Evolutionary conservation across 2,797 vertebrate species (phyloP).

Genomic region (Alfaro cultratus): DNA sequence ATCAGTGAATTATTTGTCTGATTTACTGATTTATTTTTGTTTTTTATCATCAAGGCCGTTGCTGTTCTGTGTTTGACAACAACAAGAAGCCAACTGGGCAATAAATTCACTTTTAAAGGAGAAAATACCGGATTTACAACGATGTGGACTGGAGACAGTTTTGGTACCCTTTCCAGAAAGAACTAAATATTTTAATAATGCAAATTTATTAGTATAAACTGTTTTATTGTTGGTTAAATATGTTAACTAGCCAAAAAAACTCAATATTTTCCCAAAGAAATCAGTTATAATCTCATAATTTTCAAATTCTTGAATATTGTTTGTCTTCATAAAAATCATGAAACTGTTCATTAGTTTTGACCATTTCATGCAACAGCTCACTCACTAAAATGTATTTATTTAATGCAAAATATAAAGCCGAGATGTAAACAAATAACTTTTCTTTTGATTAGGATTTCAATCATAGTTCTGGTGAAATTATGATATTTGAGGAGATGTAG

Average conservation of each 20-base stretch:
- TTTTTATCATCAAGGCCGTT: not conserved
- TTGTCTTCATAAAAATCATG: not conserved
- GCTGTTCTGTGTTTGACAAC: not conserved
- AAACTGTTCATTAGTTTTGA: not conserved
- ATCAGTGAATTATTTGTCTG: not conserved
- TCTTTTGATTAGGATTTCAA: too few species aligned
- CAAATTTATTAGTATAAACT: not conserved
- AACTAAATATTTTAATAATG: not conserved
- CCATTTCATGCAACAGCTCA: too few species aligned
- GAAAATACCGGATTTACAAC: not conserved
- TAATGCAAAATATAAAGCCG: too few species aligned
- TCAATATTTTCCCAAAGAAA: not conserved
- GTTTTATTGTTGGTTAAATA: not conserved
- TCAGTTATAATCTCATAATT: not conserved
- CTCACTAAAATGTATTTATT: too few species aligned
- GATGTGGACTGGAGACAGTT: too few species aligned
- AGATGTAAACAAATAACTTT: too few species aligned
- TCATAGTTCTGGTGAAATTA: too few species aligned
- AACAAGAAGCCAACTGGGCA: not conserved
- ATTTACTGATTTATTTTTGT: constrained; percentile 1
- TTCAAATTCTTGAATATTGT: not conserved
- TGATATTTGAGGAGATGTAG: too few species aligned
- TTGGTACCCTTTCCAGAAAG: not conserved
- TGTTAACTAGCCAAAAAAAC: not conserved
- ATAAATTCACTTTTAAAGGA: not conserved